Evolutionary conservation across 2,113 vertebrate genomes (phyloP).

Genomic region (Jacana jacana): DNA sequence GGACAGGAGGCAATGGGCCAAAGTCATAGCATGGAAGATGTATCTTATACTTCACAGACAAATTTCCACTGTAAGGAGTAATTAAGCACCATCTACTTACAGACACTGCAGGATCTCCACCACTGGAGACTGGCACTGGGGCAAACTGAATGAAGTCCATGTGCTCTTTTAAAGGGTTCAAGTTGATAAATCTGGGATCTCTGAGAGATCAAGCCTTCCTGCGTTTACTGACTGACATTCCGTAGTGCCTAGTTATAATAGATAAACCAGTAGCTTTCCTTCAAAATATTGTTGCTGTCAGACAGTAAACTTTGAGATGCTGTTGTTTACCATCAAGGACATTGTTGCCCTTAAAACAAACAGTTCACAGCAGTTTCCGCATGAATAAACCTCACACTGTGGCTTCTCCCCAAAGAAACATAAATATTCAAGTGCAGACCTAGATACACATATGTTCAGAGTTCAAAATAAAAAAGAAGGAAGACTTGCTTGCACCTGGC

Average conservation of each 20-base stretch:
- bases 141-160: neutral
- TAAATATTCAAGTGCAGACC: neutral
- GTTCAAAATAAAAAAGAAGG: neutral
- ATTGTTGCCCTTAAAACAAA: neutral
- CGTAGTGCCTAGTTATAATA: neutral
- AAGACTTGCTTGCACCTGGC: conserved; percentile 36
- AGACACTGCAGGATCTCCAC: neutral
- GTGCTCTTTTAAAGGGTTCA: neutral
- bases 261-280: neutral
- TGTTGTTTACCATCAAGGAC: neutral
- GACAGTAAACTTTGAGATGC: neutral
- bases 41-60: neutral
- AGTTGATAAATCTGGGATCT: neutral
- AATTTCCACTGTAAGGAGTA: neutral
- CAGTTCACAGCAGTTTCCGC: neutral
- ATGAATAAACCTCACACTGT: neutral
- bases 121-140: neutral
- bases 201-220: neutral
- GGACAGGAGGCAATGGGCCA: neutral
- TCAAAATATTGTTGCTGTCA: neutral
- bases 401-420: neutral
- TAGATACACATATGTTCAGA: neutral
- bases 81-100: neutral
- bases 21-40: neutral
- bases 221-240: neutral